Evolutionary conservation across 2,113 vertebrate genomes (phyloP), one percentile per base, ranked within the genome.

Genomic region (Eulacestoma nigropectus): DNA sequence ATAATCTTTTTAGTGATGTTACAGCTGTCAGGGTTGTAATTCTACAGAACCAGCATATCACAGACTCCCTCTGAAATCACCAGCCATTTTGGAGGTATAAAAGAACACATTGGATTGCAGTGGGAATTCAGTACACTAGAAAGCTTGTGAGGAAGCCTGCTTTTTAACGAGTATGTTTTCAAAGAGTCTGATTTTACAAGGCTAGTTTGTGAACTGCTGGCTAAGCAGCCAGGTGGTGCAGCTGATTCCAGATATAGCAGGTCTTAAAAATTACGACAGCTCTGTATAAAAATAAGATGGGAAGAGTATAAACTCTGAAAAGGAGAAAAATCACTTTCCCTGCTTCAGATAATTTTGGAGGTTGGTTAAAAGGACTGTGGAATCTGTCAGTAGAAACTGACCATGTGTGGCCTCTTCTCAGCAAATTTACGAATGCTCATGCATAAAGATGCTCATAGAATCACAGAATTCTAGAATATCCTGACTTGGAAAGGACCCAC

Each of bases 191-290:
- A 60, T 88, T 91, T 95, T 95, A 80, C 68, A 81, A 81, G 64
- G 72, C 46, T 67, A 29, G 50, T 57, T 95, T 91, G 85, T 88
- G 82, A 97, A 91, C 79, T 97, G 92, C 90, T 96, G 83, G 88
- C 90, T 96, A 96, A 94, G 95, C 88, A 90, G 44, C 47, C 95
- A 86, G 93, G 85, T 95, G 85, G 67, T 56, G 37, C 64, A 78
- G 72, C 15, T 47, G 27, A 49, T 84, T 86, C 92, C 76, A 95
- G 75, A 94, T 95, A 93, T 56, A 95, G 76, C 23, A 81, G 47
- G 79, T 81, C 75, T 85, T 96, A 93, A 96, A 96, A 94, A 90
- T 78, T 83, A 88, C 56, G 89, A 7, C 47, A 41, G 39, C 2
- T 1, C 26, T 90, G 46, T 90, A 32, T 87, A 95, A 91, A 94